phyloP scores from a whole-genome alignment of 2,113 vertebrate genomes.

The Tachycineta bicolor region DNA sequence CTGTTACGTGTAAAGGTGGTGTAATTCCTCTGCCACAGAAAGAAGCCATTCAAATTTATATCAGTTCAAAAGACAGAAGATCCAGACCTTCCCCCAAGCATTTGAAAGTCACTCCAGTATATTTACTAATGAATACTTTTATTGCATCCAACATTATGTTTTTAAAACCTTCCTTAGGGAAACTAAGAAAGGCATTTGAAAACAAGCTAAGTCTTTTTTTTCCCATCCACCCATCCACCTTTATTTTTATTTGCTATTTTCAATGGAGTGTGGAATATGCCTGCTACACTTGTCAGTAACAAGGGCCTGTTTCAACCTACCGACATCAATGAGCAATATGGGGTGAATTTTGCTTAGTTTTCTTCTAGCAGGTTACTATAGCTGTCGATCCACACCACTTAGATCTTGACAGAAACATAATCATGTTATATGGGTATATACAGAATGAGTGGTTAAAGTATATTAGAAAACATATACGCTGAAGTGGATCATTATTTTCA shows the following conservation, averaged over 20 bases:
- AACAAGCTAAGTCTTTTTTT: not conserved
- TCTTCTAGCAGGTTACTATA: not conserved
- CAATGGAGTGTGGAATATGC: not conserved
- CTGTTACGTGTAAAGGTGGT: not conserved
- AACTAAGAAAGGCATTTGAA: slow-evolving; percentile 2
- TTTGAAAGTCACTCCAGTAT: slow-evolving; percentile 14
- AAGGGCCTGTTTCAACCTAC: not conserved
- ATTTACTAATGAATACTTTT: slow-evolving; percentile 31
- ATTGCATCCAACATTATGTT: not conserved
- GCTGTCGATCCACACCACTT: slow-evolving; percentile 27
- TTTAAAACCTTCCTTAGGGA: slow-evolving; percentile 1
- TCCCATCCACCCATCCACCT: not conserved
- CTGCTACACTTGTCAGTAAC: not conserved
- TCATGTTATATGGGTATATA: slow-evolving; percentile 42
- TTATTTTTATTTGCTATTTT: slow-evolving; percentile 15
- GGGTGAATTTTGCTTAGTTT: slow-evolving; percentile 8
- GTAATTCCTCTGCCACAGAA: not conserved
- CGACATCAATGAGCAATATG: not conserved
- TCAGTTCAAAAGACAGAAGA: not conserved
- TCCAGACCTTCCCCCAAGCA: not conserved
- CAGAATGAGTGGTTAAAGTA: not conserved
- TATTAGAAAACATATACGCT: slow-evolving; percentile 33
- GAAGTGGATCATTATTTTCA: slow-evolving; percentile 23
- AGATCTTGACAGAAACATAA: slow-evolving; percentile 47
- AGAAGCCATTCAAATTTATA: slow-evolving; percentile 23